These are phyloP conservation scores for Nothoprocta perdicaria DNA, from an alignment of 2,113 vertebrate species.

Conservation along the genomic window DNA sequence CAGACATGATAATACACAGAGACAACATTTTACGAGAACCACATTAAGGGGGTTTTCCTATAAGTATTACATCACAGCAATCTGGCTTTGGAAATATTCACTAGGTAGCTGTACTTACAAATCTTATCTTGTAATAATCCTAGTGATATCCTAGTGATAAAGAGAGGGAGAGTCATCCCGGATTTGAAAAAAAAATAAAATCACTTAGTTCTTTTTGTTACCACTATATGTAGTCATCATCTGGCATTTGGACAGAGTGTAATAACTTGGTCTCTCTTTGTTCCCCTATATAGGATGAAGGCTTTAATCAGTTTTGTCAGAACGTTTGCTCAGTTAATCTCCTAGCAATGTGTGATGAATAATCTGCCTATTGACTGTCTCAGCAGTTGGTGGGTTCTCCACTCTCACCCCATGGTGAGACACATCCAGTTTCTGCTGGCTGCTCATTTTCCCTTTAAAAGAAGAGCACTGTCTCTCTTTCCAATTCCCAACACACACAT, in stretches of 20 bases:
- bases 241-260: slow-evolving; percentile 56
- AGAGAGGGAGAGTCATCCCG: not conserved
- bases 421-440: slow-evolving; percentile 75
- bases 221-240: slow-evolving; percentile 38
- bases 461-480: slow-evolving; percentile 44
- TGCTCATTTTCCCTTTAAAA: slow-evolving; percentile 79
- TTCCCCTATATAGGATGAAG: slow-evolving; percentile 72
- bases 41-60: not conserved
- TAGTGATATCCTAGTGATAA: slow-evolving; percentile 13
- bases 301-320: slow-evolving; percentile 80
- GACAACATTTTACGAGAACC: slow-evolving; percentile 38
- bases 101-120: slow-evolving; percentile 47
- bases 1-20: slow-evolving; percentile 5
- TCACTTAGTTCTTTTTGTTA: slow-evolving; percentile 1
- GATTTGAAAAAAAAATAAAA: not conserved
- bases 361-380: slow-evolving; percentile 81
- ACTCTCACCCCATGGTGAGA: slow-evolving; percentile 77
- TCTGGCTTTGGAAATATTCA: slow-evolving; percentile 37
- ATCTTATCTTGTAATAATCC: not conserved
- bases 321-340: slow-evolving; percentile 82
- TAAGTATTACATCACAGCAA: slow-evolving; percentile 5
- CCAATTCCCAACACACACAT: slow-evolving; percentile 57
- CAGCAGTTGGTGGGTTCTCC: slow-evolving; percentile 78
- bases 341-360: slow-evolving; percentile 79
- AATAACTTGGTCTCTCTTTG: slow-evolving; percentile 75